Base-by-base conservation (phyloP, 2,888 invertebrate species). In the Camptogramma bilineatum region DNA sequence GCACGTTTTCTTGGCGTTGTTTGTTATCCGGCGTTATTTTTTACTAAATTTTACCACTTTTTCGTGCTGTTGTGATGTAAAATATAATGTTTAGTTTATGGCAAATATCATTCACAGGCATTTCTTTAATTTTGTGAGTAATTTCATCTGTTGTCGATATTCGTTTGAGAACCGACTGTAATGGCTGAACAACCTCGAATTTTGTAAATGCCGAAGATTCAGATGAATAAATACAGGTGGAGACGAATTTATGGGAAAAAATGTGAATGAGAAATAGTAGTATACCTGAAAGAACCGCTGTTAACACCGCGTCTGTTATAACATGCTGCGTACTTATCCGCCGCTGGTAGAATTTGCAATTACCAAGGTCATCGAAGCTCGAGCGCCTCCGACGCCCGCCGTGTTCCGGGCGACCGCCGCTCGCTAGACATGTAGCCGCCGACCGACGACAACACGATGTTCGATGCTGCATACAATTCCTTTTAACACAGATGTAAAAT, bases 1-100 rank as follows among this genome's bases (percentile, higher is more conserved):
- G 90, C 91, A 91, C 92, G 91, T 92, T 91, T 91, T 90, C 90
- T 88, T 88, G 88, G 91, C 92, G 90, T 91, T 91, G 87, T 90
- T 89, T 90, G 87, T 85, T 85, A 84, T 84, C 89, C 91, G 91
- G 91, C 83, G 82, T 90, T 87, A 80, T 52, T 69, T 73, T 89
- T 89, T 87, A 79, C 79, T 82, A 79, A 85, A 74, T 86, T 86
- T 83, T 83, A 75, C 77, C 77, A 84, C 86, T 83, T 82, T 87
- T 56, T 85, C 85, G 74, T 70, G 80, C 80, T 82, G 74, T 81
- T 85, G 79, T 82, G 78, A 83, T 82, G 82, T 90, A 88, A 89
- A 89, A 89, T 88, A 88, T 88, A 85, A 85, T 81, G 82, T 79
- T 74, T 77, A 80, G 80, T 75, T 76, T 70, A 73, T 75, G 75